Percentiles rank a stretch among this genome's conserved stretches.
These are phyloP conservation scores for Cheilosia grossa DNA, from an alignment of 2,888 invertebrate genomes.

Conservation along the genomic window DNA sequence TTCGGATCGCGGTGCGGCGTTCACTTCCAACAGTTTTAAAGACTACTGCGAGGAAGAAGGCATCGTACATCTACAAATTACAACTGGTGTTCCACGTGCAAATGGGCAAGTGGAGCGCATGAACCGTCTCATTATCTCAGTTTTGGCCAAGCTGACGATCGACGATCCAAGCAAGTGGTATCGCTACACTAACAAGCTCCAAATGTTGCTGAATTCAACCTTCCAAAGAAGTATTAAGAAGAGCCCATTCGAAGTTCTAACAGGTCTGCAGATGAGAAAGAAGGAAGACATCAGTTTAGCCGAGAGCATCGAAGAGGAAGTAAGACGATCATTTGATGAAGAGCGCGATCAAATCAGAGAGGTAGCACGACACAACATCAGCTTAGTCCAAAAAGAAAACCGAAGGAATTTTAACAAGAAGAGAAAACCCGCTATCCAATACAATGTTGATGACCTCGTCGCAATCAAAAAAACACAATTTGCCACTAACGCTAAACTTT, in stretches of 20 bases:
- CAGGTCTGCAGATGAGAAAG: constrained; percentile 9
- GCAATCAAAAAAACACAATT: constrained; percentile 21
- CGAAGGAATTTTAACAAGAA: constrained; percentile 7
- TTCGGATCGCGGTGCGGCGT: constrained; percentile 60
- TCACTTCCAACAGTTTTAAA: constrained; percentile 53
- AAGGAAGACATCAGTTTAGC: neutral
- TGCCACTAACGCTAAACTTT: neutral
- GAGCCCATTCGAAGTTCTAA: constrained; percentile 28
- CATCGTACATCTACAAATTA: constrained; percentile 40
- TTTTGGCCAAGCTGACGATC: constrained; percentile 11
- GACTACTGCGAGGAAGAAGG: constrained; percentile 32
- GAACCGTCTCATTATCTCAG: constrained; percentile 13
- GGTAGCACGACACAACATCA: constrained; percentile 2
- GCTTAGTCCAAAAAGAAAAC: constrained; percentile 20
- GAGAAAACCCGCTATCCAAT: constrained; percentile 13
- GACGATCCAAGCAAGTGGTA: constrained; percentile 19
- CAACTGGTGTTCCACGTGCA: constrained; percentile 52
- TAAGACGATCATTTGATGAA: constrained; percentile 7
- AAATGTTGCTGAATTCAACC: constrained; percentile 37
- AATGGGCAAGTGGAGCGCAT: constrained; percentile 48
- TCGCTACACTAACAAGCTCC: constrained; percentile 14
- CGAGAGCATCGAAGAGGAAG: constrained; percentile 13
- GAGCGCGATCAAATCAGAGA: constrained; percentile 18
- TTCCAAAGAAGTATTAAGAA: constrained; percentile 10
- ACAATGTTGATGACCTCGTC: constrained; percentile 21